Evolutionary conservation across 2,797 vertebrate species (phyloP).

Genomic region (Iguana delicatissima): DNA sequence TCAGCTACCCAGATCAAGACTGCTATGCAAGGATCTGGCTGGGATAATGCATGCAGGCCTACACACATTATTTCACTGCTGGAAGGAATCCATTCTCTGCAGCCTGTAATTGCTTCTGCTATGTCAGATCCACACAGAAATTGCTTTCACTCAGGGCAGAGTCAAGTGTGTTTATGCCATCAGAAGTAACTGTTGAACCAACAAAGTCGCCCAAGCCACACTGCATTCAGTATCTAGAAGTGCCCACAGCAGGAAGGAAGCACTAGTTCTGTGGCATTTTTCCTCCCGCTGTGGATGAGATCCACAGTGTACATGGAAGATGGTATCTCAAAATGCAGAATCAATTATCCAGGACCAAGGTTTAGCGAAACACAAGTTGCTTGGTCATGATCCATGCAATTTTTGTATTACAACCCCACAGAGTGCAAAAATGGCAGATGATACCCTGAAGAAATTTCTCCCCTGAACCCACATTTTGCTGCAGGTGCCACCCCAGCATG

Average conservation of each 20-base stretch:
- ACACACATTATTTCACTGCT: background rate
- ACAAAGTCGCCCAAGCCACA: background rate
- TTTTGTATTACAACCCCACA: background rate
- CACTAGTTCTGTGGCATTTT: background rate
- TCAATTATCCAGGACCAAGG: no score
- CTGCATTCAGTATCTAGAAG: background rate
- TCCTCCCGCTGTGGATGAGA: background rate
- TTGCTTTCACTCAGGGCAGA: background rate
- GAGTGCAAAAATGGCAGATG: no score
- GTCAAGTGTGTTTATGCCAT: background rate
- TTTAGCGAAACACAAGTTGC: background rate
- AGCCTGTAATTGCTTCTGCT: background rate
- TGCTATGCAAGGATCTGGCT: background rate
- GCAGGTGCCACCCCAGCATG: no score
- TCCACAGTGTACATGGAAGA: background rate
- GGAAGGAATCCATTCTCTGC: background rate
- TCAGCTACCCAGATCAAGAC: background rate
- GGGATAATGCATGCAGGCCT: background rate
- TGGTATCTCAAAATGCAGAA: background rate
- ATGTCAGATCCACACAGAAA: background rate
- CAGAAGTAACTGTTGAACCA: background rate
- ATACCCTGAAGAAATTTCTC: no score
- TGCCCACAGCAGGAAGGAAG: background rate
- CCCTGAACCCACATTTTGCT: no score
- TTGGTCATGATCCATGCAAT: background rate